phyloP scores from a whole-genome alignment of 1,140 invertebrate species.

The Drosophila pectinifera region DNA sequence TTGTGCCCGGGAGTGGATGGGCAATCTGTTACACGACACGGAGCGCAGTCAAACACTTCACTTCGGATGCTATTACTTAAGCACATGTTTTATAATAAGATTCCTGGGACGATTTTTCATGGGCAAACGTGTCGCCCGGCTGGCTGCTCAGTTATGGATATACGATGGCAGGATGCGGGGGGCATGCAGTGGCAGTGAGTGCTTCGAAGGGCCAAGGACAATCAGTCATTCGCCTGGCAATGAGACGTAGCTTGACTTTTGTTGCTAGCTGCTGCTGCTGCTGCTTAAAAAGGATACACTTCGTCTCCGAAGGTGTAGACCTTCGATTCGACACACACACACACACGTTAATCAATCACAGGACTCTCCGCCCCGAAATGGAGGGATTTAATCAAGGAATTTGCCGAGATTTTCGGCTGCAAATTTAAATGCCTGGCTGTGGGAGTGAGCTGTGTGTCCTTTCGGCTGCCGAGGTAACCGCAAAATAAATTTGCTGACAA shows the following conservation, averaged over 20 bases:
- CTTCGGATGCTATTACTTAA: conserved; percentile 57
- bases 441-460: conserved; percentile 1
- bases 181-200: background rate
- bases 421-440: conserved; percentile 46
- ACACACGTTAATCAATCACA: conserved; percentile 71
- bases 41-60: conserved; percentile 49
- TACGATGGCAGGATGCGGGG: conserved; percentile 4
- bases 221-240: conserved; percentile 74
- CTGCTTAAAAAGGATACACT: conserved; percentile 30
- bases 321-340: conserved; percentile 53
- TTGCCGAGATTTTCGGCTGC: conserved; percentile 52
- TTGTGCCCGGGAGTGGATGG: conserved; percentile 34
- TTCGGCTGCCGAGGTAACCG: conserved; percentile 40
- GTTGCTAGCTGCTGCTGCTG: conserved; percentile 35
- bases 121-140: conserved; percentile 52
- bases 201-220: conserved; percentile 48
- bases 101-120: conserved; percentile 55
- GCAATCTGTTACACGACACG: conserved; percentile 57
- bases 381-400: conserved; percentile 67
- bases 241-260: conserved; percentile 70
- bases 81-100: conserved; percentile 63
- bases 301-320: conserved; percentile 43
- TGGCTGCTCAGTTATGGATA: conserved; percentile 48
- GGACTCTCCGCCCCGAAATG: conserved; percentile 13
- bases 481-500: conserved; percentile 77